Percentiles rank a stretch among this genome's conserved stretches.
phyloP scores from a whole-genome alignment of 2,888 invertebrate species.

The Neoitamus cyanurus region DNA sequence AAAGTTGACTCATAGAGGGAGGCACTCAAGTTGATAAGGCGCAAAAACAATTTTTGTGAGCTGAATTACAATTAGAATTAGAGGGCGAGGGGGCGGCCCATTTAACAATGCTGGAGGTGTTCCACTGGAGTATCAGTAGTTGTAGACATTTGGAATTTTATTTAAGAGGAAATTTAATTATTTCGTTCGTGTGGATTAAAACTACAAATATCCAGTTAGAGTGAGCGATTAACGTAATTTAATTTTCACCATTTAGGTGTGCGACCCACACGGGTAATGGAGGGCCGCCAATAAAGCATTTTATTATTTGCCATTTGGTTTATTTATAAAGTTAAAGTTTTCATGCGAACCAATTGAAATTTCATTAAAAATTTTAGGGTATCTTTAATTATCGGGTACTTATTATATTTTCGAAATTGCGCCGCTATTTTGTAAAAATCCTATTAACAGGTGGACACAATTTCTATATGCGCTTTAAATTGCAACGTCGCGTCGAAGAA shows the following conservation, averaged over 20 bases:
- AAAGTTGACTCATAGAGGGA: conserved; percentile 25
- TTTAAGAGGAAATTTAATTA: conserved; percentile 43
- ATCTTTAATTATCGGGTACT: too few relatives aligned
- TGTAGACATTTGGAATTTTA: conserved; percentile 34
- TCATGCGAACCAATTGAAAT: too few relatives aligned
- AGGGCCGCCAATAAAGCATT: neutral
- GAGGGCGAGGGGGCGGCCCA: neutral
- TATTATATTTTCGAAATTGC: too few relatives aligned
- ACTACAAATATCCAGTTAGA: conserved; percentile 23
- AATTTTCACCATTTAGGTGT: conserved; percentile 19
- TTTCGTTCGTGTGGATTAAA: conserved; percentile 28
- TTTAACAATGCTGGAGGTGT: conserved; percentile 34
- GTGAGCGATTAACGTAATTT: conserved; percentile 10
- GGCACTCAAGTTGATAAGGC: conserved; percentile 45
- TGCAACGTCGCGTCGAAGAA: too few relatives aligned
- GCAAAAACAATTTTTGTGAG: conserved; percentile 46
- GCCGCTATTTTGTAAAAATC: too few relatives aligned
- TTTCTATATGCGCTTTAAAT: too few relatives aligned
- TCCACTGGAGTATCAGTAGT: neutral
- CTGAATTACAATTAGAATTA: conserved; percentile 49
- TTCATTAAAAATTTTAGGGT: too few relatives aligned
- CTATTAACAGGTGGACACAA: too few relatives aligned
- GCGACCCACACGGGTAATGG: neutral
- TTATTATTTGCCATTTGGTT: too few relatives aligned
- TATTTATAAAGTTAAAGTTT: too few relatives aligned